These are phyloP conservation scores for Lithosia quadra DNA, from an alignment of 2,888 invertebrate genomes.

Conservation along the genomic window DNA sequence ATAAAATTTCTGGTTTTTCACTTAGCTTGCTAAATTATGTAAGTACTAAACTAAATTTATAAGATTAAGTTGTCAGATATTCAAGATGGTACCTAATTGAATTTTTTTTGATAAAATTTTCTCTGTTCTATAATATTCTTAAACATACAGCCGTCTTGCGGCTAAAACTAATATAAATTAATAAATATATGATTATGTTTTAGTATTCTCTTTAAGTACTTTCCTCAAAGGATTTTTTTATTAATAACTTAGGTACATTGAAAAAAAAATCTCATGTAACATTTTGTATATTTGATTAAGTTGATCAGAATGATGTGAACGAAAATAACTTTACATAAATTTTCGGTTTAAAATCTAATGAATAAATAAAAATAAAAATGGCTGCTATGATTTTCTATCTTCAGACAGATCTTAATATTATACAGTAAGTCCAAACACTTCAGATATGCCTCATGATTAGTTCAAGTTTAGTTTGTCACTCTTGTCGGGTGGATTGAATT, in stretches of 20 bases:
- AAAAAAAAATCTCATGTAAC: neutral
- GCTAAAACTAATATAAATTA: too few species aligned
- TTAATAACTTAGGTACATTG: too few species aligned
- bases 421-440: constrained; percentile 33
- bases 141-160: too few species aligned
- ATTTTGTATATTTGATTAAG: neutral
- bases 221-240: too few species aligned
- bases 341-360: neutral
- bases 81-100: too few species aligned
- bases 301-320: neutral
- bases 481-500: constrained; percentile 23
- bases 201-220: too few species aligned
- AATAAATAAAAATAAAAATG: constrained; percentile 11
- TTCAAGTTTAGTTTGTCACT: constrained; percentile 31
- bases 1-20: neutral
- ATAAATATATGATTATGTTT: too few species aligned
- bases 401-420: constrained; percentile 37
- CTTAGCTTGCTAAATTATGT: neutral
- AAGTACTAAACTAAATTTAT: too few species aligned
- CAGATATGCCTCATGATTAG: constrained; percentile 42
- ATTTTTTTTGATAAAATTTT: too few species aligned
- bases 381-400: constrained; percentile 3
- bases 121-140: too few species aligned
- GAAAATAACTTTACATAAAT: neutral
- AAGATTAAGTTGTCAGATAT: neutral